Conservation (phyloP, 2,113 vertebrate genomes). For the Polyodon spathula region DNA sequence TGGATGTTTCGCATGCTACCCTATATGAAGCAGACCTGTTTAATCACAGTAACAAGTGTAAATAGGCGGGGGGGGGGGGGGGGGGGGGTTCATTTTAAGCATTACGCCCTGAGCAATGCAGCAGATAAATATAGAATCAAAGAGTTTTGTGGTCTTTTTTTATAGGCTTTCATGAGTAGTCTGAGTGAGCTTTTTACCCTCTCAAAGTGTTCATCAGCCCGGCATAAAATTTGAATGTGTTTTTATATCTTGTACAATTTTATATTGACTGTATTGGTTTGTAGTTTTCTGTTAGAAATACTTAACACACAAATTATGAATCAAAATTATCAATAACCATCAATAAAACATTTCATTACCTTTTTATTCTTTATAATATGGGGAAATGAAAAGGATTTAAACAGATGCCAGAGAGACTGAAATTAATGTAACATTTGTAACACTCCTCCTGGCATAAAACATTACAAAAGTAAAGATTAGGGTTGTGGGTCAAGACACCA, state of each 20-base stretch:
- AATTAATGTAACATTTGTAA: neutral
- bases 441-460: slow-evolving; percentile 34
- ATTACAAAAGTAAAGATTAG: slow-evolving; percentile 38
- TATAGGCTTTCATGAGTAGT: neutral
- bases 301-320: too few species aligned
- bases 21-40: slow-evolving; percentile 42
- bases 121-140: slow-evolving; percentile 45
- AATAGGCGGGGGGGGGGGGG: too few species aligned
- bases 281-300: too few species aligned
- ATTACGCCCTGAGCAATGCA: slow-evolving; percentile 40
- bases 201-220: neutral
- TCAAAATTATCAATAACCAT: neutral
- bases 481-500: slow-evolving; percentile 27
- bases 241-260: too few species aligned
- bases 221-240: neutral
- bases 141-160: slow-evolving; percentile 46
- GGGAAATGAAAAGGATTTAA: neutral
- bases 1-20: slow-evolving; percentile 47
- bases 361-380: neutral
- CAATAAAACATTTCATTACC: neutral
- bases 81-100: slow-evolving; percentile 31
- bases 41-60: slow-evolving; percentile 57
- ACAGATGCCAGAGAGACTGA: neutral
- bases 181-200: neutral
- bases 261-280: too few species aligned